Conservation (phyloP, 2,113 vertebrate genomes). For the Grallaria varia region DNA sequence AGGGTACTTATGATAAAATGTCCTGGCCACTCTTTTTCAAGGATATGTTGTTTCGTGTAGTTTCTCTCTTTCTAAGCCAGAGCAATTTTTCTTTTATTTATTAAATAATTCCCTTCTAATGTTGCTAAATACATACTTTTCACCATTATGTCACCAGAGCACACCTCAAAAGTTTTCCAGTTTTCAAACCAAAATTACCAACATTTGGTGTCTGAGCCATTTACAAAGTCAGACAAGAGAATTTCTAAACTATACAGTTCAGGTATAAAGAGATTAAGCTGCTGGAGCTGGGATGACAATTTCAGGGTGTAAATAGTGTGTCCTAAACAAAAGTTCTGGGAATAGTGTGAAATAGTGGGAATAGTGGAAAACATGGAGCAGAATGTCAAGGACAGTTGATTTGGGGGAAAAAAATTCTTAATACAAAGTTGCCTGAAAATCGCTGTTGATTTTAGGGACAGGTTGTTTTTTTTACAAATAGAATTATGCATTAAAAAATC, state of each 20-base stretch:
- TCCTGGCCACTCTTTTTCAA: neutral
- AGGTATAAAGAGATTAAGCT: neutral
- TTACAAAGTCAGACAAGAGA: neutral
- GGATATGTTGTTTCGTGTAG: neutral
- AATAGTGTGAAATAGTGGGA: neutral
- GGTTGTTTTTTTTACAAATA: neutral
- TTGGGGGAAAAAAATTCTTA: neutral
- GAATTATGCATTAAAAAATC: neutral
- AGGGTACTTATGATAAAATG: neutral
- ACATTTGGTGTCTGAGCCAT: neutral
- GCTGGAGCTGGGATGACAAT: neutral
- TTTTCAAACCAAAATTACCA: neutral
- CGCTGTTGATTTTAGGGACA: neutral
- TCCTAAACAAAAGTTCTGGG: neutral
- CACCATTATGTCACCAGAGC: neutral
- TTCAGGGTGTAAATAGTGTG: neutral
- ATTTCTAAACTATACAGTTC: neutral
- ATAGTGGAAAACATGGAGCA: neutral
- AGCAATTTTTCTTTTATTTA: neutral
- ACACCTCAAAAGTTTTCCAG: neutral
- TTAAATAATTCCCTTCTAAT: neutral
- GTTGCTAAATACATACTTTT: neutral
- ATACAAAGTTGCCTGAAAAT: neutral
- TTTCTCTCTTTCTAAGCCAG: neutral
- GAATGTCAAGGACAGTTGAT: neutral